Conservation (phyloP, 2,888 invertebrate species). For the Drosophila neonasuta region DNA sequence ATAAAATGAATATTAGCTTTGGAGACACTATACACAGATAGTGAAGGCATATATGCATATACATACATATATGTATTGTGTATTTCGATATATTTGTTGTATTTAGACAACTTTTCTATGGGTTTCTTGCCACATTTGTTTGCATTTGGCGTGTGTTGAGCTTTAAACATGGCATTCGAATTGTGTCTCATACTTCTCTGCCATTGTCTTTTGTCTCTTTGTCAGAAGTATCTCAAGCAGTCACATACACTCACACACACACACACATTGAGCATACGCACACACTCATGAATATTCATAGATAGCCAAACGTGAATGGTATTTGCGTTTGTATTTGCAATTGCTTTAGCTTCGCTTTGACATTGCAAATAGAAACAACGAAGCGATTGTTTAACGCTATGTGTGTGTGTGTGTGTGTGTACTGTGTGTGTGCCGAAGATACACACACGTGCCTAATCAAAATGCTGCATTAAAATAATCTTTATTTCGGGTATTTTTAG, state of each 20-base stretch:
- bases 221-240: conserved; percentile 63
- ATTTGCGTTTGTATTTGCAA: conserved; percentile 65
- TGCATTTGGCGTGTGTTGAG: conserved; percentile 51
- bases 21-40: background rate
- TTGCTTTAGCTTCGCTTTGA: conserved; percentile 61
- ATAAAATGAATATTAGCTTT: conserved; percentile 10
- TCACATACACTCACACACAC: conserved; percentile 20
- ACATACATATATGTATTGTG: background rate
- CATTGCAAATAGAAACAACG: conserved; percentile 65
- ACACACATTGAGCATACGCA: conserved; percentile 24
- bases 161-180: conserved; percentile 53
- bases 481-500: conserved; percentile 60
- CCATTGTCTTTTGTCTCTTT: conserved; percentile 11
- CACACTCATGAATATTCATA: conserved; percentile 72
- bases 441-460: conserved; percentile 73
- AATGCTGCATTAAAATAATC: conserved; percentile 70
- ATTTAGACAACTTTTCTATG: conserved; percentile 16
- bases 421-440: conserved; percentile 2
- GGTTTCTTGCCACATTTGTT: conserved; percentile 41
- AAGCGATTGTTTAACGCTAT: background rate
- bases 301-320: conserved; percentile 26
- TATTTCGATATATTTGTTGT: background rate
- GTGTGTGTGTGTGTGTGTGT: too few relatives aligned
- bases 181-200: conserved; percentile 2
- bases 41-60: background rate